Conservation (phyloP, 2,797 vertebrate species). For the Muscicapa comitata region DNA sequence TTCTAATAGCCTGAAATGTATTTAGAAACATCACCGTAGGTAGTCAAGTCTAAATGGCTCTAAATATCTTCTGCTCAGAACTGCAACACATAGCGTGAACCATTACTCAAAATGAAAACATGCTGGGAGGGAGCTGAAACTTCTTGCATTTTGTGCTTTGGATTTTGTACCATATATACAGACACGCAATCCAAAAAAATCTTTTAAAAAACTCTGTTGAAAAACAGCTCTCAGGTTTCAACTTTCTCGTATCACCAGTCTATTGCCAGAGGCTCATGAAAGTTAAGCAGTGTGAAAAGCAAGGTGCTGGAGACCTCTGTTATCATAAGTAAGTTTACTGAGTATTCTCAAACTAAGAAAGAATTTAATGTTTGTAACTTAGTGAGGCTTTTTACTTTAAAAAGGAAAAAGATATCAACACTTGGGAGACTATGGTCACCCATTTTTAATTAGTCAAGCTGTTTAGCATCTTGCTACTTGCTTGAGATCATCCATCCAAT, state of each 20-base stretch:
- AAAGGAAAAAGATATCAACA: not conserved
- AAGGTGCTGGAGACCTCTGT: not conserved
- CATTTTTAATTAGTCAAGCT: not conserved
- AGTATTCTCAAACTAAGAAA: not conserved
- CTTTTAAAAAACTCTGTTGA: accelerated
- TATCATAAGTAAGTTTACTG: not conserved
- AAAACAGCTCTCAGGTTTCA: not conserved
- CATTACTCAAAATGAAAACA: not conserved
- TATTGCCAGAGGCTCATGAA: not conserved
- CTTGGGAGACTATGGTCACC: not conserved
- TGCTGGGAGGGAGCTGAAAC: not conserved
- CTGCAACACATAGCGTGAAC: not conserved
- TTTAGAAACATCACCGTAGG: not conserved
- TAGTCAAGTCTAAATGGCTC: not conserved
- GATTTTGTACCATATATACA: not conserved
- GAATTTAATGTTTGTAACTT: not conserved
- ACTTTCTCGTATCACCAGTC: not conserved
- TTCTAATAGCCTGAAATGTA: not conserved
- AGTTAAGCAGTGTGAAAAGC: not conserved
- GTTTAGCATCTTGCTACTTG: not conserved
- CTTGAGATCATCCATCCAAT: not conserved
- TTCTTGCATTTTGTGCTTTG: not conserved
- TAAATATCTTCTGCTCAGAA: not conserved
- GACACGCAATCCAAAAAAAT: not conserved
- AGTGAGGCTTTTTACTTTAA: not conserved